Evolutionary conservation across 2,888 invertebrate species (phyloP).

Genomic region (Cybosia mesomella): DNA sequence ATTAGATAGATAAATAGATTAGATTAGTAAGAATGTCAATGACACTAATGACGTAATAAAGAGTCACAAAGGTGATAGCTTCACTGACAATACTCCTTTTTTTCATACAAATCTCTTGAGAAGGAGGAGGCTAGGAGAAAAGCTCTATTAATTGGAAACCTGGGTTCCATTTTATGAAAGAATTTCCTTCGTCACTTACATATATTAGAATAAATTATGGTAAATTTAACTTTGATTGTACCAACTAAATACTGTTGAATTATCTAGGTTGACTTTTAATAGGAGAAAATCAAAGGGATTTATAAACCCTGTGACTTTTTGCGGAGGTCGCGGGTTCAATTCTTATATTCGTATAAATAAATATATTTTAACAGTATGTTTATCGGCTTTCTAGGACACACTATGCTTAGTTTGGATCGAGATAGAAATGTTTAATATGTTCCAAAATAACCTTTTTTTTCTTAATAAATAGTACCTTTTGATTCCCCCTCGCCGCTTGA

Average conservation of each 20-base stretch:
- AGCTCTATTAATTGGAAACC: too few relatives aligned
- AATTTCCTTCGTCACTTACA: too few relatives aligned
- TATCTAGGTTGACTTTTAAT: not conserved
- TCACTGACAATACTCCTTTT: not conserved
- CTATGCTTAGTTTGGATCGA: not conserved
- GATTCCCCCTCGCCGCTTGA: too few relatives aligned
- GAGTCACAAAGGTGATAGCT: not conserved
- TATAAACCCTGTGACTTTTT: not conserved
- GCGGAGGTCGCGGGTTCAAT: not conserved
- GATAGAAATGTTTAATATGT: not conserved
- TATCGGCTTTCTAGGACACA: not conserved
- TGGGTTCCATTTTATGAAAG: not conserved
- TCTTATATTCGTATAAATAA: not conserved
- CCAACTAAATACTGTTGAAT: not conserved
- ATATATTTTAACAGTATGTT: not conserved
- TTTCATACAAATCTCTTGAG: too few relatives aligned
- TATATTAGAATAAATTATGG: not conserved
- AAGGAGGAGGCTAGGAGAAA: too few relatives aligned
- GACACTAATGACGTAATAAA: not conserved
- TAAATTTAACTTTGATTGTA: not conserved
- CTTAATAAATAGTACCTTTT: too few relatives aligned
- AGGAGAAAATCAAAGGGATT: not conserved
- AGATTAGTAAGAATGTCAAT: not conserved
- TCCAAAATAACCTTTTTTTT: too few relatives aligned
- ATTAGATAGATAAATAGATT: too few relatives aligned